Conservation (phyloP, 2,888 invertebrate genomes). For the Abscondita cerata region DNA sequence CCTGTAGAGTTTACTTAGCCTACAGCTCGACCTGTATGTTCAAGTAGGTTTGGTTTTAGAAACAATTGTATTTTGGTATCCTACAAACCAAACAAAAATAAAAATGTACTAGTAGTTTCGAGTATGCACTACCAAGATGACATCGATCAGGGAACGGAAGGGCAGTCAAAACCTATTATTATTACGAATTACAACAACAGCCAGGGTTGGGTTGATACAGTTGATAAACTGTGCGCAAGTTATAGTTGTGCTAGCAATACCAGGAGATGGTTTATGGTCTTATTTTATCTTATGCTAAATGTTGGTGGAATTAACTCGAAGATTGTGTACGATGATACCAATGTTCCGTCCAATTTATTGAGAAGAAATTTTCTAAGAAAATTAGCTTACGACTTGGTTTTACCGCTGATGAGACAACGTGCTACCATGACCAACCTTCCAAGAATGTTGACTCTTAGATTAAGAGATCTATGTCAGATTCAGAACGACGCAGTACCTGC, state of each 20-base stretch:
- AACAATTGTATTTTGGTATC: constrained; percentile 41
- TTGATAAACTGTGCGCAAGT: background rate
- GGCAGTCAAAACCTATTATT: no score
- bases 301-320: background rate
- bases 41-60: constrained; percentile 37
- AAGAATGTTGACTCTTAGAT: background rate
- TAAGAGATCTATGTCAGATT: background rate
- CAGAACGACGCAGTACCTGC: background rate
- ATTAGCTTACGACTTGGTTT: constrained; percentile 1
- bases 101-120: no score
- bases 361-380: background rate
- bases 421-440: constrained; percentile 3
- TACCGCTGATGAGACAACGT: background rate
- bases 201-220: background rate
- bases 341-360: background rate
- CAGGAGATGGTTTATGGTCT: background rate
- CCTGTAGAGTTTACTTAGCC: constrained; percentile 1
- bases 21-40: no score
- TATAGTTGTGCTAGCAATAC: constrained; percentile 4
- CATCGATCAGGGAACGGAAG: background rate
- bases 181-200: no score
- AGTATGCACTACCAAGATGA: constrained; percentile 1
- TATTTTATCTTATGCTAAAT: constrained; percentile 4
- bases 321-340: background rate
- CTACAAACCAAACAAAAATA: no score